Conservation (phyloP, 2,797 vertebrate species). For the Sebastes vulpes region DNA sequence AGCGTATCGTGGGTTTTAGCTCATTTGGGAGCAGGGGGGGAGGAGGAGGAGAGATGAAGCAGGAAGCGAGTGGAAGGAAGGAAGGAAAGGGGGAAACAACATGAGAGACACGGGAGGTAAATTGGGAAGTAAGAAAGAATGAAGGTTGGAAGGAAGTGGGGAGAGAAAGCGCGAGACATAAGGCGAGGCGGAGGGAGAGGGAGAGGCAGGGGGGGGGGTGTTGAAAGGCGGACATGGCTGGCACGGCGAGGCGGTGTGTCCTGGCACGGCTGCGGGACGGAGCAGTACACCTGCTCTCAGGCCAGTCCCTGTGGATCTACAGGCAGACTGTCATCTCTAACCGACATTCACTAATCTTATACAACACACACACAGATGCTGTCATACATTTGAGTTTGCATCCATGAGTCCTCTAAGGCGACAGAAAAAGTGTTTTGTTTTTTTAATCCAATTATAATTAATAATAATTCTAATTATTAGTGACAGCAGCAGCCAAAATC, state of each 20-base stretch:
- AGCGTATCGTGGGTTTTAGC: not conserved
- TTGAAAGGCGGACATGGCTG: conserved; percentile 49
- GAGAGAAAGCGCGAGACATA: conserved; percentile 14
- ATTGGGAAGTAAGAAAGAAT: not conserved
- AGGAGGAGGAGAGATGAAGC: not conserved
- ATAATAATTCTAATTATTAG: not conserved
- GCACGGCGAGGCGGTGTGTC: conserved; percentile 36
- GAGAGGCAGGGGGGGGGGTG: not conserved
- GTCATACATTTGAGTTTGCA: conserved; percentile 1
- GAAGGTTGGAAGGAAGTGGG: not conserved
- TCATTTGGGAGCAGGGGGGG: not conserved
- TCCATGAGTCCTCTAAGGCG: not conserved
- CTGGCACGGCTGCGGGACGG: conserved; percentile 53
- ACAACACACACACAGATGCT: not conserved
- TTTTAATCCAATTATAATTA: not conserved
- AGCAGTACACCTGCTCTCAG: conserved; percentile 71
- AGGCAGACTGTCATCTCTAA: conserved; percentile 49
- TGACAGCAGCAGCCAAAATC: not conserved
- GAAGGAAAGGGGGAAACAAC: not conserved
- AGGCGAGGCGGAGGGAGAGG: conserved; percentile 28
- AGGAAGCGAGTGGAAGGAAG: not conserved
- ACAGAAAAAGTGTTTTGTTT: not conserved
- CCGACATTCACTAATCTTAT: conserved; percentile 6
- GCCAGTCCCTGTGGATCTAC: conserved; percentile 55
- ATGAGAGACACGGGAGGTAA: not conserved